Evolutionary conservation across 2,888 invertebrate species (phyloP), one percentile per base, ranked within the genome.

Genomic region (Eupithecia vulgata): DNA sequence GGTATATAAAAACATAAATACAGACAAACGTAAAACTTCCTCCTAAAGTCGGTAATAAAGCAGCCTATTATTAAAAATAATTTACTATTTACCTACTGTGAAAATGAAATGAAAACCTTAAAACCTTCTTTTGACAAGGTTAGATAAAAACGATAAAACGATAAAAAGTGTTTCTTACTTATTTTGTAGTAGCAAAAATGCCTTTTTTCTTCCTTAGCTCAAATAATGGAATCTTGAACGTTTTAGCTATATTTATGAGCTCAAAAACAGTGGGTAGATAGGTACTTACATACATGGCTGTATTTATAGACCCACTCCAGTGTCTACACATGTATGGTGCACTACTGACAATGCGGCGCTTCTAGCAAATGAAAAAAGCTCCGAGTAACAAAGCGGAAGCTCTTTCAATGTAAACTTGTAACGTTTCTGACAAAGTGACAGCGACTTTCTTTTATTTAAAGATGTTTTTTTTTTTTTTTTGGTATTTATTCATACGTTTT

Each of bases 301-400:
- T 25, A 57, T 25, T 13, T 57, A 57, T 25, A 57, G 57, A 21
- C 21, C 12, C 10, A n/a, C 62, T 34, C 61, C 5, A 37, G 64
- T 10, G 21, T 40, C 67, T 48, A 12, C 13, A 35, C 48, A 80
- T 81, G 81, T 82, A 84, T 84, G 81, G 82, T 79, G 78, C 81
- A 73, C 77, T 72, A 71, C 52, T 74, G 73, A 84, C 83, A 85
- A 83, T 82, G 80, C 82, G 81, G 81, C 82, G 82, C 84, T 86
- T 86, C 85, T 84, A 80, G 82, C 82, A 87, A 89, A 89, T 90
- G 89, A 88, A 87, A 89, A 88, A 83, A 81, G 84, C 85, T 84
- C 81, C 25, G 21, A 65, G 65, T 37, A 65, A 84, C 85, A 87
- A 88, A 88, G 87, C 83, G 85, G 87, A 86, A 87, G 83, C 82